Evolutionary conservation across 2,113 vertebrate species (phyloP), one percentile per base, ranked within the genome.

Genomic region (Calyptommatus sinebrachiatus): DNA sequence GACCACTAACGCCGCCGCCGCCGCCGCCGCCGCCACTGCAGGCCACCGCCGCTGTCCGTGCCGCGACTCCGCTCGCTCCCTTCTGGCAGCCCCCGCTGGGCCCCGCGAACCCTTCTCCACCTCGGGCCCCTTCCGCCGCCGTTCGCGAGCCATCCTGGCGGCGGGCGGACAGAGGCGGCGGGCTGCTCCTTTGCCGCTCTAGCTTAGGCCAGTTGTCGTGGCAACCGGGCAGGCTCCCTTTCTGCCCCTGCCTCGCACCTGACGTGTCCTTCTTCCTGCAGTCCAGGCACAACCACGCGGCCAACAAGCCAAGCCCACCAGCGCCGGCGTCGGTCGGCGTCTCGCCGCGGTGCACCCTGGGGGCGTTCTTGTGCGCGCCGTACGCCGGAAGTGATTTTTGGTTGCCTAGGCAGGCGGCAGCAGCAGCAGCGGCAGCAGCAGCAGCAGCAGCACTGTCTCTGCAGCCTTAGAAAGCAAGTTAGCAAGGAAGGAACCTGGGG

Each of bases 61-160:
- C 22, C 62, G 62, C 62, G 8, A 24, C 26, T 18, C 35, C 31
- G 29, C 31, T 82, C 86, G 18, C 71, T 50, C 29, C 9, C 3
- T 28, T n/a, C 11, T 35, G 24, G 50, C 1, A 6, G 63, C 48
- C 8, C 14, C 53, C 53, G 53, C 53, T 2, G 53, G 12, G 12
- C 14, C 35, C 73, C 90, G 85, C 24, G 21, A 20, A 61, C 84
- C 89, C 3, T 83, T 73, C 7, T 63, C 75, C 7, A 26, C 50
- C 28, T 18, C 28, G 14, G 60, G 14, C 0, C 14, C 81, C 10
- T 73, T 86, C 1, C 61, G 85, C 31, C 80, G 85, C 61, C 89
- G 87, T 29, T 91, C 91, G 61, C 92, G 91, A 29, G 84, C 87
- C 90, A 90, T 91, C 66, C 28, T 7, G 63, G 6, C 24, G 61